These are phyloP conservation scores for Nematostella vectensis DNA, from an alignment of 92 coral and sea anemone species.

Conservation along the genomic window DNA sequence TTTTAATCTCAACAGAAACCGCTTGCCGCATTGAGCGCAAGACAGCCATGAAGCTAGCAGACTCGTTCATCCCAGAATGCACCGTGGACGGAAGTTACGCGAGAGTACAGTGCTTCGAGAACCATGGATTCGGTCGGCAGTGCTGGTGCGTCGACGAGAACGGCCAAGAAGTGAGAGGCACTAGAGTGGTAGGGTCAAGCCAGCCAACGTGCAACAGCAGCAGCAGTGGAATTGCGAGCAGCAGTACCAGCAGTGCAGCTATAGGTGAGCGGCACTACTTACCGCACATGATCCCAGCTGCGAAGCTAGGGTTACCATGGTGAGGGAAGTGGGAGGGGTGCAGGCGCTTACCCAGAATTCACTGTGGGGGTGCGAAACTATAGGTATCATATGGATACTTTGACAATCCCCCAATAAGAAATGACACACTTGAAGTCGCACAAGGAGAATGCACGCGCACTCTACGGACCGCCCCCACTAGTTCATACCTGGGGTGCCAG, in stretches of 20 bases:
- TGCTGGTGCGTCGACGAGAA: conserved; percentile 84
- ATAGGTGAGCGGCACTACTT: background rate
- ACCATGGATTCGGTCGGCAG: conserved; percentile 57
- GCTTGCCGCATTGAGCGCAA: conserved; percentile 71
- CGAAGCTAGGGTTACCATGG: too few species aligned
- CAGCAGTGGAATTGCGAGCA: conserved; percentile 8
- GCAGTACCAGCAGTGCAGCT: background rate
- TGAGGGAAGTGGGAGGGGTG: too few species aligned
- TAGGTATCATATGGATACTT: too few species aligned
- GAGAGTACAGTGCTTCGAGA: conserved; percentile 76
- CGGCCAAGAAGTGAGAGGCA: conserved; percentile 72
- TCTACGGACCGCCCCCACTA: too few species aligned
- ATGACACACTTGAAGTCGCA: too few species aligned
- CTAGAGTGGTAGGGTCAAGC: conserved; percentile 53
- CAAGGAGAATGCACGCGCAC: too few species aligned
- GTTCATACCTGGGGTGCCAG: too few species aligned
- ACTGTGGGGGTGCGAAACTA: too few species aligned
- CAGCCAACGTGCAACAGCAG: conserved; percentile 45
- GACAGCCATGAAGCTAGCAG: conserved; percentile 73
- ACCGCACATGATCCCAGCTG: too few species aligned
- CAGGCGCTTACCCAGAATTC: too few species aligned
- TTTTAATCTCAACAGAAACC: conserved; percentile 50
- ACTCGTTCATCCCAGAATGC: conserved; percentile 78
- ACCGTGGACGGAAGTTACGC: conserved; percentile 61
- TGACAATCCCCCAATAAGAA: too few species aligned